phyloP scores from a whole-genome alignment of 92 coral and sea anemone species.

The Micromussa lordhowensis region DNA sequence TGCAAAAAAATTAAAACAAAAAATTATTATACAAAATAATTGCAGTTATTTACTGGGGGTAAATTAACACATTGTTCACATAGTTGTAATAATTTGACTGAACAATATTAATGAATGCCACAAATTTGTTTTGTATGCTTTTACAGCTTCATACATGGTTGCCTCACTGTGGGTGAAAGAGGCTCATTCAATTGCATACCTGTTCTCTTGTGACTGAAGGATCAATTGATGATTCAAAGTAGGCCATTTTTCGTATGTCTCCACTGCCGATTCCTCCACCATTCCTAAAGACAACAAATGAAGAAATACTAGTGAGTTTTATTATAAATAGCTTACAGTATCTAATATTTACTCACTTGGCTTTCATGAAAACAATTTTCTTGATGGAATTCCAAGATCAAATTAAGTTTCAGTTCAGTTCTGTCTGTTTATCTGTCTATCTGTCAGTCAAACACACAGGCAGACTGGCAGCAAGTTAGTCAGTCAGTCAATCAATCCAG shows the following conservation, averaged over 20 bases:
- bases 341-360: not conserved
- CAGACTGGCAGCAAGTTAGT: not conserved
- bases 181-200: slow-evolving; percentile 10
- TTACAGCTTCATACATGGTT: not conserved
- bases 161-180: not conserved
- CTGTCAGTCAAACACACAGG: no score
- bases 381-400: no score
- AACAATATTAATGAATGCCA: not conserved
- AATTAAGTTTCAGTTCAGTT: no score
- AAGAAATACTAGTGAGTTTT: not conserved
- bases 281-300: slow-evolving; percentile 37
- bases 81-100: not conserved
- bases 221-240: slow-evolving; percentile 93
- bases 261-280: slow-evolving; percentile 93
- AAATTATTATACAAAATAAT: no score
- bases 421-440: no score
- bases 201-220: slow-evolving; percentile 48
- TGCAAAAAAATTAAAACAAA: no score
- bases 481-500: not conserved
- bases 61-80: no score
- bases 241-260: slow-evolving; percentile 93
- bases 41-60: no score
- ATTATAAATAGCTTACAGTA: not conserved
- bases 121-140: not conserved
- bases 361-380: no score